Conservation (phyloP, 2,888 invertebrate genomes). For the Chloroclystis v-ata region DNA sequence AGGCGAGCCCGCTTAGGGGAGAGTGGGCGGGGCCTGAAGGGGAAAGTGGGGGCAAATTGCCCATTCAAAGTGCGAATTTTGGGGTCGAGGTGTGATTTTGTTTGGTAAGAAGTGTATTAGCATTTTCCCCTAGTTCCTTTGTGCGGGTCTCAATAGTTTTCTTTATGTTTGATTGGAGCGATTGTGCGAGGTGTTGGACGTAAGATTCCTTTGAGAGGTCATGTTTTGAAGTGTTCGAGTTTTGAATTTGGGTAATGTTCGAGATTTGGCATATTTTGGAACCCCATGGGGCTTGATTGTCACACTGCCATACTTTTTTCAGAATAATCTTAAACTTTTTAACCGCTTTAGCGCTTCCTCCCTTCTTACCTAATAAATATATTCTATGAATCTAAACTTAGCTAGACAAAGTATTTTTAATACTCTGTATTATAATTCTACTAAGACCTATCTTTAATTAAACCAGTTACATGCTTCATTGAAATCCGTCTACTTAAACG, state of each 20-base stretch:
- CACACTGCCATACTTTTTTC: background rate
- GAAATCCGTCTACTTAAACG: constrained; percentile 35
- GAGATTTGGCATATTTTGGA: background rate
- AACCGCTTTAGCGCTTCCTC: too few relatives aligned
- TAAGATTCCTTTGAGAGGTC: constrained; percentile 49
- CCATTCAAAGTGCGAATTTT: constrained; percentile 77
- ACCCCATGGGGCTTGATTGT: background rate
- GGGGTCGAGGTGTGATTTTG: constrained; percentile 75
- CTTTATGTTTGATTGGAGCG: constrained; percentile 70
- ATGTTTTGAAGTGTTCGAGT: constrained; percentile 24
- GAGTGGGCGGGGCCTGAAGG: constrained; percentile 56
- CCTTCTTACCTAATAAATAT: too few relatives aligned
- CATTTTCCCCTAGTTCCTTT: constrained; percentile 67
- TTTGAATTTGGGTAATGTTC: constrained; percentile 23
- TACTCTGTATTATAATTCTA: too few relatives aligned
- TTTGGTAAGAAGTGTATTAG: constrained; percentile 72
- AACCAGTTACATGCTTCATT: constrained; percentile 12
- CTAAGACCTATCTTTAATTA: too few relatives aligned
- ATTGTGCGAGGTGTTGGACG: constrained; percentile 65
- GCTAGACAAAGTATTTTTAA: too few relatives aligned
- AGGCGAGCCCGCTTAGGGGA: constrained; percentile 38
- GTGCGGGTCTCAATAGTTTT: constrained; percentile 51
- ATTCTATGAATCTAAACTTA: too few relatives aligned
- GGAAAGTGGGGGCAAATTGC: constrained; percentile 57
- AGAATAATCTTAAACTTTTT: too few relatives aligned